Evolutionary conservation across 2,797 vertebrate species (phyloP), one percentile per base, ranked within the genome.

Genomic region (Hephaestus fuliginosus): DNA sequence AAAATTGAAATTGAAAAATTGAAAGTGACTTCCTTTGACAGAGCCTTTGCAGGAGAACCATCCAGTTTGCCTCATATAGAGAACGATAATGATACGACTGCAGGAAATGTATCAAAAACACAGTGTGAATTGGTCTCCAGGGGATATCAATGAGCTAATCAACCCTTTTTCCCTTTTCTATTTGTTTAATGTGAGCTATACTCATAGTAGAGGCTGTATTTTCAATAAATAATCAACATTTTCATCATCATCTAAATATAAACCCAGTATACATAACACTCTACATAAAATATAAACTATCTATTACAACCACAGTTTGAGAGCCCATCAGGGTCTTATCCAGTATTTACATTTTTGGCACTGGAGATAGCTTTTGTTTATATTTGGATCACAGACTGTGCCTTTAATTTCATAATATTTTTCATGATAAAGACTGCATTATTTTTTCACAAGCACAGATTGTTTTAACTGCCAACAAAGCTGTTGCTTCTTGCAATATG

Each of bases 401-500:
- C 7, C 12, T 60, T 11, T 25, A 9, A 17, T 51, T 48, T 39
- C 5, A n/a, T 12, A 41, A 18, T 43, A 55, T 5, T 36, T 28
- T 44, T 14, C 8, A 33, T 22, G 30, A 52, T 48, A 3, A 51
- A 22, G 41, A 33, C 0, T 17, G 11, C 22, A 49, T 67, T 64
- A 33, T 22, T 60, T 43, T 48, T 22, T n/a, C 20, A 48, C 28
- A 51, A 39, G 33, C 2, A 60, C 10, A 6, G 36, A 3, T 22
- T 18, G 7, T 53, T 44, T 15, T 55, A 51, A n/a, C 41, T 63
- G 39, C 65, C 61, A 77, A 43, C 28, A 66, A 64, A 53, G 36
- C 46, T 58, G 46, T 57, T 60, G 20, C 43, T n/a, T 1, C 44
- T 52, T 57, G 39, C 20, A 57, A 39, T 56, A 39, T 66, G 52